phyloP scores from a whole-genome alignment of 1,140 invertebrate species.

The Meloidogyne floridensis region DNA sequence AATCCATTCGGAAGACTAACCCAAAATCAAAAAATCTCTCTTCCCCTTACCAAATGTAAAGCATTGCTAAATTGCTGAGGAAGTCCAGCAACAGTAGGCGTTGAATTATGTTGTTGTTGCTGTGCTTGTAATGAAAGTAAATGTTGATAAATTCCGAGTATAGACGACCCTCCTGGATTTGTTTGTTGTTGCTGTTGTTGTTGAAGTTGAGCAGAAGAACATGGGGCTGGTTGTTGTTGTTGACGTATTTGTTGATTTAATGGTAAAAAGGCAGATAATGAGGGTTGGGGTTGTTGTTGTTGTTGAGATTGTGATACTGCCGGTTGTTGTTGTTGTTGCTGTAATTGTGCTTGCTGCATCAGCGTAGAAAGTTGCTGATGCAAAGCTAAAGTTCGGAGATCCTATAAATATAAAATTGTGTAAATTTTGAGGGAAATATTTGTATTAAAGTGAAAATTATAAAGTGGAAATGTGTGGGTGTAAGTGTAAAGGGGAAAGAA shows the following conservation, averaged over 20 bases:
- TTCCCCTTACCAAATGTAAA: constrained; percentile 33
- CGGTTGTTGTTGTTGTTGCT: constrained; percentile 14
- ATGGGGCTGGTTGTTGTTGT: not conserved
- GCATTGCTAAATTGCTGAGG: constrained; percentile 37
- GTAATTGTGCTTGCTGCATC: constrained; percentile 30
- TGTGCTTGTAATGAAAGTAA: constrained; percentile 36
- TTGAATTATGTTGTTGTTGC: constrained; percentile 35
- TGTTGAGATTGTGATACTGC: constrained; percentile 10
- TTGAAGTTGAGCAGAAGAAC: not conserved
- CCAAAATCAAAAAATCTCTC: not conserved
- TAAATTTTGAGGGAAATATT: not conserved
- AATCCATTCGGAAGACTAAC: too few relatives aligned
- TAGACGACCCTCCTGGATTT: not conserved
- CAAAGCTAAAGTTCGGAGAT: constrained; percentile 32
- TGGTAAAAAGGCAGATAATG: not conserved
- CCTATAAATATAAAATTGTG: constrained; percentile 21
- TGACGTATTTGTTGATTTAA: not conserved
- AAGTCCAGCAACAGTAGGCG: constrained; percentile 30
- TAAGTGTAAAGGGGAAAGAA: too few relatives aligned
- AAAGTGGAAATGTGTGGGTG: too few relatives aligned
- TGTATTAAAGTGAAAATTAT: too few relatives aligned
- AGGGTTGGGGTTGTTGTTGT: constrained; percentile 8
- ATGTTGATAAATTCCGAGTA: constrained; percentile 35
- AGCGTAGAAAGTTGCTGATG: constrained; percentile 33
- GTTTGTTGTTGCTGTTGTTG: not conserved